Percentiles rank a stretch among this genome's conserved stretches.
phyloP scores from a whole-genome alignment of 2,797 vertebrate species.

The Eulemur mongoz region DNA sequence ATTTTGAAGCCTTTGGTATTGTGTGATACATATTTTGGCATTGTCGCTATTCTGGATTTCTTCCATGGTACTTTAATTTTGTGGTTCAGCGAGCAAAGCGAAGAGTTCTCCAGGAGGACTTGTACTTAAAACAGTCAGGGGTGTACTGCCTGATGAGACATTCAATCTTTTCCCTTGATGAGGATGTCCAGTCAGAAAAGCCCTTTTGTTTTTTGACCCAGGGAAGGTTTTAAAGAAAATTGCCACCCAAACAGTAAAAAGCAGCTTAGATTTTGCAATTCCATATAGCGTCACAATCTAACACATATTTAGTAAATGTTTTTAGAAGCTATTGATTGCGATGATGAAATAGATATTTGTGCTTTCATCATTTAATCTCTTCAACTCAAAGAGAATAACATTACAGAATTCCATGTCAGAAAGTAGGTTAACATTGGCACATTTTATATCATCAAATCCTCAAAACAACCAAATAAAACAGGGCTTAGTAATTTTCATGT shows the following conservation, averaged over 20 bases:
- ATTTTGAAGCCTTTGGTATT: constrained; percentile 82
- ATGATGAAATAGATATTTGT: not conserved
- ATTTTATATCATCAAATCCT: not conserved
- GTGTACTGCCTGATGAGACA: constrained; percentile 78
- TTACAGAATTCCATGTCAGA: not conserved
- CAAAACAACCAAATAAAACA: not conserved
- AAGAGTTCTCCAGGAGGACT: constrained; percentile 81
- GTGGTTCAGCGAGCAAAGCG: constrained; percentile 87
- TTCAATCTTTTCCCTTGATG: constrained; percentile 77
- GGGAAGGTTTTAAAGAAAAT: constrained; percentile 58
- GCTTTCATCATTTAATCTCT: not conserved
- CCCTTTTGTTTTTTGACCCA: constrained; percentile 56
- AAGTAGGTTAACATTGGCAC: not conserved
- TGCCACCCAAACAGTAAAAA: constrained; percentile 14
- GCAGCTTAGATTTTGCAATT: not conserved
- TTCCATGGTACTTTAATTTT: constrained; percentile 87
- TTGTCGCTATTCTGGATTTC: constrained; percentile 83
- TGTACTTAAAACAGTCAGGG: constrained; percentile 84
- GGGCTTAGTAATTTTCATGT: not conserved
- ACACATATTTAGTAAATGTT: not conserved
- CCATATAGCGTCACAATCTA: not conserved
- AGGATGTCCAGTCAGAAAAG: constrained; percentile 65
- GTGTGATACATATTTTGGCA: constrained; percentile 82
- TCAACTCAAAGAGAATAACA: not conserved
- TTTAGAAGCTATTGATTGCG: not conserved